phyloP scores from a whole-genome alignment of 2,797 vertebrate species.

The Sphenopsis melanotis region DNA sequence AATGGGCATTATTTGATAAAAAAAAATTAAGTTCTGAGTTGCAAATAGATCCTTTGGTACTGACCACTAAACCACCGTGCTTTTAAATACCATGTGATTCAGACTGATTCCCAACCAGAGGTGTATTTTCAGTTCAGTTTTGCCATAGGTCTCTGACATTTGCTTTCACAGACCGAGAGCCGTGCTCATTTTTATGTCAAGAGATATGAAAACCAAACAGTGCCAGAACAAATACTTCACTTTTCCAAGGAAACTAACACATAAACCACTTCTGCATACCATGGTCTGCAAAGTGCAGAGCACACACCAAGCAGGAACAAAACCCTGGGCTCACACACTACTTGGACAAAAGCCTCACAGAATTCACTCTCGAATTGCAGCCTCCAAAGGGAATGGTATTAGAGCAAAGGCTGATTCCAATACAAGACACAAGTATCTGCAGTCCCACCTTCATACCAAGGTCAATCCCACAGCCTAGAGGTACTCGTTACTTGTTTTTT shows the following conservation, averaged over 20 bases:
- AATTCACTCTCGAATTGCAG: not conserved
- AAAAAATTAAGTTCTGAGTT: not conserved
- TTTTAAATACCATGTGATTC: not conserved
- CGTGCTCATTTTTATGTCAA: not conserved
- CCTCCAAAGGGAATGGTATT: not conserved
- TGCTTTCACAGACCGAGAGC: not conserved
- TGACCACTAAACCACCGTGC: not conserved
- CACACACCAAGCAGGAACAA: slow-evolving; percentile 11
- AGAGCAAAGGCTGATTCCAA: not conserved
- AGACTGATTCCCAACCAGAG: not conserved
- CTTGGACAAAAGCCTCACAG: not conserved
- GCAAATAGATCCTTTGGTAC: not conserved
- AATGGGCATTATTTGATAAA: not conserved
- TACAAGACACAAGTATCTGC: not conserved
- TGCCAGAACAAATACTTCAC: not conserved
- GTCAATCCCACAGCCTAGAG: not conserved
- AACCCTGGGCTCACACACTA: not conserved
- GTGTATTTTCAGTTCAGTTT: slow-evolving; percentile 6
- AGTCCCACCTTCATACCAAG: not conserved
- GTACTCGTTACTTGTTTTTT: not conserved
- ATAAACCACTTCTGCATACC: slow-evolving; percentile 19
- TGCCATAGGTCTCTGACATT: not conserved
- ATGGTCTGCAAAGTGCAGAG: not conserved
- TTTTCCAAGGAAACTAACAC: slow-evolving; percentile 19
- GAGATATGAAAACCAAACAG: slow-evolving; percentile 23